Evolutionary conservation across 2,888 invertebrate genomes (phyloP).

Genomic region (Chelonus formosanus): DNA sequence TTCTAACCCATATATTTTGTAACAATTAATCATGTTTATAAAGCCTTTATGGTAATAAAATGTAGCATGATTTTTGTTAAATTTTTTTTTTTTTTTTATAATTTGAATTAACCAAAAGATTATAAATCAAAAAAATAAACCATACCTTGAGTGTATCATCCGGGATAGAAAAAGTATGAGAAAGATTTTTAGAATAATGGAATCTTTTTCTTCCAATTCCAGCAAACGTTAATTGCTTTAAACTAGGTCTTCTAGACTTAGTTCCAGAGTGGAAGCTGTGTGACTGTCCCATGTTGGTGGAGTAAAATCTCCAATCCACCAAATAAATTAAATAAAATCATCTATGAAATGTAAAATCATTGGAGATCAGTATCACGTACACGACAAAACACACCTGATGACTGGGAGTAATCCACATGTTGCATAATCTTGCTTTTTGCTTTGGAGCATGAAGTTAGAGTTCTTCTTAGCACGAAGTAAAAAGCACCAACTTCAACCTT

Average conservation of each 20-base stretch:
- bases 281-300: conserved; percentile 44
- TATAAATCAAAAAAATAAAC: not conserved
- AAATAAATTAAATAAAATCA: conserved; percentile 33
- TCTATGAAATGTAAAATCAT: conserved; percentile 39
- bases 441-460: not conserved
- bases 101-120: not conserved
- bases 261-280: conserved; percentile 41
- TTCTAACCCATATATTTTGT: too few relatives aligned
- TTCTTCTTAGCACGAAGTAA: not conserved
- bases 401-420: conserved; percentile 15
- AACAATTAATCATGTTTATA: too few relatives aligned
- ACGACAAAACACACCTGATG: conserved; percentile 6
- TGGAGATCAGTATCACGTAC: not conserved
- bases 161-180: conserved; percentile 43
- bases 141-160: conserved; percentile 45
- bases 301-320: too few relatives aligned
- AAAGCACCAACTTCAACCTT: conserved; percentile 3
- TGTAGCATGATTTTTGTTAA: too few relatives aligned
- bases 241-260: conserved; percentile 36
- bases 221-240: conserved; percentile 37
- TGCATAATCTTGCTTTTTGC: conserved; percentile 11
- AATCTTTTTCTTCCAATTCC: conserved; percentile 39
- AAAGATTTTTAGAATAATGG: conserved; percentile 41
- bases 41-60: too few relatives aligned
- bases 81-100: too few relatives aligned